Evolutionary conservation across 2,888 invertebrate species (phyloP), one percentile per base, ranked within the genome.

Genomic region (Cephus nigrinus): DNA sequence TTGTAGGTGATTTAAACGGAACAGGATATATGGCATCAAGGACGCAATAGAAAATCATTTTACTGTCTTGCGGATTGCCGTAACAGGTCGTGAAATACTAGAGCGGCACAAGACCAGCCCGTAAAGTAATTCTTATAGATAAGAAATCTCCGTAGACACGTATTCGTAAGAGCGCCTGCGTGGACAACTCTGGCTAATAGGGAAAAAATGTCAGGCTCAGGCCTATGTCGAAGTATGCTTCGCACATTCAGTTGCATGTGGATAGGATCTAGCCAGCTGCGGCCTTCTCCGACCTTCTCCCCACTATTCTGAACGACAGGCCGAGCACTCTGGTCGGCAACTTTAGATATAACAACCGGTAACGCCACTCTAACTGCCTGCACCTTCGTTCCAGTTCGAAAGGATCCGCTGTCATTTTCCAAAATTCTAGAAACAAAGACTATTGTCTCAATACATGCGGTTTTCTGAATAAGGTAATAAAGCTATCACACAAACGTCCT

Each of bases 261-360:
- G 83, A 84, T 84, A 82, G 83, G 85, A 84, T 85, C 84, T 86
- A 87, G 82, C 86, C 88, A 88, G 88, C 88, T 86, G 89, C 88
- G 90, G 89, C 90, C 90, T 90, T 90, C 90, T 88, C 87, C 90
- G 90, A 90, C 90, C 90, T 90, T 90, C 89, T 85, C 88, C 89
- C 88, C 88, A 83, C 88, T 35, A 33, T n/a, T 12, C 69, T 34
- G 75, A 55, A 69, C 75, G 34, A 77, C 35, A 36, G 69, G 69
- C 77, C 80, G 78, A 82, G 79, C 80, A 82, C 79, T 83, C 82
- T 81, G 84, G 79, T 78, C 82, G 79, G 74, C 73, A 78, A 71
- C 36, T 78, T 31, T 32, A 75, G 55, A 55, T 33, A 75, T 75
- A 73, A 72, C 80, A 85, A 78, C 83, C 84, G 82, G 84, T 85